Evolutionary conservation across 2,888 invertebrate genomes (phyloP).

Genomic region (Strigamia transsilvanica): DNA sequence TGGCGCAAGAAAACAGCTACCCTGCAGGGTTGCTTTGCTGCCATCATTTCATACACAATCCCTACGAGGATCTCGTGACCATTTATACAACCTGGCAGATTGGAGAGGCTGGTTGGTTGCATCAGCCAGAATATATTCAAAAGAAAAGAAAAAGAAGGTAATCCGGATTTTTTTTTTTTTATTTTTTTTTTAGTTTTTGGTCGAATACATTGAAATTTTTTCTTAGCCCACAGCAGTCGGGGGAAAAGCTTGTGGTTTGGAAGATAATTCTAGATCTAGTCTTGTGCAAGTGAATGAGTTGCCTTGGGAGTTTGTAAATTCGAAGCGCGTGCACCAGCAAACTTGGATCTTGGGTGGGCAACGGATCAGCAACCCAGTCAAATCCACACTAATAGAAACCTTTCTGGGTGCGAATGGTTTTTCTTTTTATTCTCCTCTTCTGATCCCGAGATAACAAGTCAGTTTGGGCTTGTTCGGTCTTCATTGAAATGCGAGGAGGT

Average conservation of each 20-base stretch:
- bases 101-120: neutral
- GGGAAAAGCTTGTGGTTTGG: neutral
- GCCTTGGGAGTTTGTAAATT: slow-evolving; percentile 10
- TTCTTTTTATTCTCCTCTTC: slow-evolving; percentile 8
- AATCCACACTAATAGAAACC: slow-evolving; percentile 14
- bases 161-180: neutral
- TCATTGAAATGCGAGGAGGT: slow-evolving; percentile 21
- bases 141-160: neutral
- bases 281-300: slow-evolving; percentile 7
- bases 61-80: neutral
- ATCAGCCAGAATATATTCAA: neutral
- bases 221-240: neutral
- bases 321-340: slow-evolving; percentile 20
- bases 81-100: neutral
- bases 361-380: slow-evolving; percentile 20
- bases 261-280: slow-evolving; percentile 14
- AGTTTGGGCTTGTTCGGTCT: slow-evolving; percentile 1
- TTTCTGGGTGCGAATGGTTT: slow-evolving; percentile 20
- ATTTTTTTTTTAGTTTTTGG: neutral
- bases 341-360: slow-evolving; percentile 10
- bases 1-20: slow-evolving; percentile 1
- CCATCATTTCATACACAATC: neutral
- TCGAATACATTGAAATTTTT: neutral
- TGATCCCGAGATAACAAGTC: slow-evolving; percentile 27
- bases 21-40: neutral